These are phyloP conservation scores for Neosilurus mollespiculum DNA, from an alignment of 2,797 vertebrate genomes.

Conservation along the genomic window DNA sequence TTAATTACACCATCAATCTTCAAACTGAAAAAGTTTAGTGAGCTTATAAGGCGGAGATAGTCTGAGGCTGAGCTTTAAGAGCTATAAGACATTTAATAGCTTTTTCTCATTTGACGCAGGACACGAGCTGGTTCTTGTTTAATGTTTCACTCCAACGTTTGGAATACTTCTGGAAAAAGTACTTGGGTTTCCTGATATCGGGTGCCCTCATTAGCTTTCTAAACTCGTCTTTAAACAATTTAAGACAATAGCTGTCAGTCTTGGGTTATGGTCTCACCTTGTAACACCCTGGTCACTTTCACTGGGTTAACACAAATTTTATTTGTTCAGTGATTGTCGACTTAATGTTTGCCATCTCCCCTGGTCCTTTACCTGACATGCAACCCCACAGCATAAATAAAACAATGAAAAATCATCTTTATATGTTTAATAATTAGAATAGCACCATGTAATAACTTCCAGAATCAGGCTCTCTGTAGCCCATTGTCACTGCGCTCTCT, in stretches of 20 bases:
- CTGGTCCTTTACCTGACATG: too few relatives aligned
- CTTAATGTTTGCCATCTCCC: too few relatives aligned
- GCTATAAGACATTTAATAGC: slow-evolving; percentile 1
- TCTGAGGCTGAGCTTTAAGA: slow-evolving; percentile 31
- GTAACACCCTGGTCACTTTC: neutral
- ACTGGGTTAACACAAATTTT: too few relatives aligned
- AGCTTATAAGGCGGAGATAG: slow-evolving; percentile 2
- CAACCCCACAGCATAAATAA: too few relatives aligned
- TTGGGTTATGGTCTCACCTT: neutral
- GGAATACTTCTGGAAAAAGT: neutral
- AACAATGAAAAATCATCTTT: too few relatives aligned
- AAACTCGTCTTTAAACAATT: neutral
- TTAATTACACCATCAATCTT: slow-evolving; percentile 28
- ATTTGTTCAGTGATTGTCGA: too few relatives aligned
- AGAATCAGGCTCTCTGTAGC: too few relatives aligned
- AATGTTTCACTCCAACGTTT: neutral
- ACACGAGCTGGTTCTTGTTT: neutral
- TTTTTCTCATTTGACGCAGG: neutral
- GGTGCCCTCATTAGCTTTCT: neutral
- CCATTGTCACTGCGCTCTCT: too few relatives aligned
- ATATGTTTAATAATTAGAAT: too few relatives aligned
- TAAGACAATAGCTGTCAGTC: neutral
- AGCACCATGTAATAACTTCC: too few relatives aligned
- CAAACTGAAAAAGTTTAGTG: slow-evolving; percentile 34
- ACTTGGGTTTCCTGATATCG: neutral